Evolutionary conservation across 2,797 vertebrate genomes (phyloP).

Genomic region (Pogonophryne albipinna): DNA sequence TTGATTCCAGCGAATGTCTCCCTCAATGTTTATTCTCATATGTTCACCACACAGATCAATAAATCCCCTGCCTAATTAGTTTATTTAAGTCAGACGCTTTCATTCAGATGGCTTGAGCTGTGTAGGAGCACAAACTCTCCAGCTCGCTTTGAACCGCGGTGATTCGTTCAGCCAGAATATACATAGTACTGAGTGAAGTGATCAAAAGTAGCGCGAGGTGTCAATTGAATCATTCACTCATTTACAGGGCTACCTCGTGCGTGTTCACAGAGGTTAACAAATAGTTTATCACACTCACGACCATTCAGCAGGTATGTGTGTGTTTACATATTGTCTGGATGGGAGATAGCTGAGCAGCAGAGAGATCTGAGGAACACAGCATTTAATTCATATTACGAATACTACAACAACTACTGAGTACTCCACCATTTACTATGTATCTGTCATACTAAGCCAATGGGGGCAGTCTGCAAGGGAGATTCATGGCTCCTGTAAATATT

Average conservation of each 20-base stretch:
- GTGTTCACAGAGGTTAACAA: conserved; percentile 30
- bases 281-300: conserved; percentile 38
- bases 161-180: conserved; percentile 84
- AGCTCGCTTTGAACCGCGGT: conserved; percentile 74
- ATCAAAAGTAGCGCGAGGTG: conserved; percentile 80
- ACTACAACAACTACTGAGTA: neutral
- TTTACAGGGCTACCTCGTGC: conserved; percentile 46
- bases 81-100: conserved; percentile 81
- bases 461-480: too few species aligned
- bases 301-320: conserved; percentile 40
- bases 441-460: too few species aligned
- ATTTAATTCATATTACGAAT: neutral
- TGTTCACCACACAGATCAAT: conserved; percentile 63
- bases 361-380: neutral
- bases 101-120: conserved; percentile 49
- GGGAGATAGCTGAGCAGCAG: conserved; percentile 22
- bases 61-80: conserved; percentile 78
- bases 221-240: conserved; percentile 82
- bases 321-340: conserved; percentile 64
- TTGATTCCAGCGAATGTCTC: neutral
- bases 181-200: conserved; percentile 71
- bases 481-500: too few species aligned
- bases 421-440: neutral
- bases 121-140: conserved; percentile 61
- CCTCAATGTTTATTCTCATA: conserved; percentile 54